These are phyloP conservation scores for Callipepla squamata DNA, from an alignment of 2,113 vertebrate species.

Conservation along the genomic window DNA sequence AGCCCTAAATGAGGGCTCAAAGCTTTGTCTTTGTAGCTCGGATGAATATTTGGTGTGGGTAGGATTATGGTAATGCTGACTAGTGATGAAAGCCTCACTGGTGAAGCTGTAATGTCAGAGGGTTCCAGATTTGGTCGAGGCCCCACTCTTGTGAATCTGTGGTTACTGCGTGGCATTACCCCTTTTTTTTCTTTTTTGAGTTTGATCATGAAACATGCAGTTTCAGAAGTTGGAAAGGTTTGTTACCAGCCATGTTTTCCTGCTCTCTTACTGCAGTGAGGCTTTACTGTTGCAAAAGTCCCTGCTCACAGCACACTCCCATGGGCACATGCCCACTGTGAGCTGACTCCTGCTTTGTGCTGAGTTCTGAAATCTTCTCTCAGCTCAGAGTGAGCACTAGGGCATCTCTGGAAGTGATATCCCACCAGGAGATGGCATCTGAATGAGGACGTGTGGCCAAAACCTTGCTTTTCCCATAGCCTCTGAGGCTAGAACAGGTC, in stretches of 20 bases:
- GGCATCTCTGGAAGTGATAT: not conserved
- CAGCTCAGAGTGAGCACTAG: not conserved
- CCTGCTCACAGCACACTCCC: not conserved
- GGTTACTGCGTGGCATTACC: not conserved
- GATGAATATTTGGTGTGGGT: not conserved
- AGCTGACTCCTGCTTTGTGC: not conserved
- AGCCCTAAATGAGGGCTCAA: not conserved
- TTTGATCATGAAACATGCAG: not conserved
- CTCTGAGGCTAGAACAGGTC: fast-evolving
- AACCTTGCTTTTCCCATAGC: not conserved
- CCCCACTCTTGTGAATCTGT: not conserved
- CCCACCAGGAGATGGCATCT: not conserved
- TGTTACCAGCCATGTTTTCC: not conserved
- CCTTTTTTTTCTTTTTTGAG: not conserved
- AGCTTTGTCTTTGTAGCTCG: not conserved
- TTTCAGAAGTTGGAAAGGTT: not conserved
- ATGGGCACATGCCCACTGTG: fast-evolving
- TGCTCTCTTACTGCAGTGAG: not conserved
- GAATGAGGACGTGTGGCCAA: fast-evolving
- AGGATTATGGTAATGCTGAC: not conserved
- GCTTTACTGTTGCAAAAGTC: not conserved
- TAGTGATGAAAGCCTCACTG: not conserved
- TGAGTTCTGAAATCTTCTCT: not conserved
- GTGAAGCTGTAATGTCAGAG: not conserved
- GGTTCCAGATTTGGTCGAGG: not conserved